These are phyloP conservation scores for Oxycera nigricornis DNA, from an alignment of 2,888 invertebrate species.

Conservation along the genomic window DNA sequence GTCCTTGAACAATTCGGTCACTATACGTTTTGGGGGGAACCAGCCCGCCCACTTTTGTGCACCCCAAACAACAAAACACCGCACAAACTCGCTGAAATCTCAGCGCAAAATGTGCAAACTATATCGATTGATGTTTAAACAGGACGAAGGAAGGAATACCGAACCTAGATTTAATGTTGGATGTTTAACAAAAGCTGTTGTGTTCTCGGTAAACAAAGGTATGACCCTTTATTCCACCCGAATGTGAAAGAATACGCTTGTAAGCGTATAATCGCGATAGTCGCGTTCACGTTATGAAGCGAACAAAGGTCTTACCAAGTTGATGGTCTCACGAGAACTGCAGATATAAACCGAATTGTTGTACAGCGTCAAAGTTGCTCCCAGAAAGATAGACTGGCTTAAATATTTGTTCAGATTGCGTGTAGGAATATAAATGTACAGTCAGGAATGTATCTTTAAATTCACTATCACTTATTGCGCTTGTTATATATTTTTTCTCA, in stretches of 20 bases:
- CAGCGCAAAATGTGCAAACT: background rate
- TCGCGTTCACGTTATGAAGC: background rate
- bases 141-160: background rate
- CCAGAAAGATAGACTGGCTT: background rate
- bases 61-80: background rate
- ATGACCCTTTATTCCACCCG: background rate
- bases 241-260: background rate
- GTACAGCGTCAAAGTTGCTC: background rate
- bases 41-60: background rate
- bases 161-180: background rate
- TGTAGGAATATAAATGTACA: background rate
- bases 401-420: background rate
- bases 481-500: background rate
- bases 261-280: background rate
- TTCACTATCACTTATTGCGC: background rate
- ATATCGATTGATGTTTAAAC: constrained; percentile 16
- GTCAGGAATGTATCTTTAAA: background rate
- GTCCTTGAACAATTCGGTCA: background rate
- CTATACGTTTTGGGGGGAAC: background rate
- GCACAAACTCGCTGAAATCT: background rate
- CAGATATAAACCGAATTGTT: background rate
- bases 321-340: constrained; percentile 24
- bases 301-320: constrained; percentile 1
- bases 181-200: background rate
- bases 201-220: background rate